A percentile compares a stretch with the other conserved stretches of the same genome.
These are phyloP conservation scores for Falco peregrinus DNA, from an alignment of 2,797 vertebrate genomes.

Conservation along the genomic window DNA sequence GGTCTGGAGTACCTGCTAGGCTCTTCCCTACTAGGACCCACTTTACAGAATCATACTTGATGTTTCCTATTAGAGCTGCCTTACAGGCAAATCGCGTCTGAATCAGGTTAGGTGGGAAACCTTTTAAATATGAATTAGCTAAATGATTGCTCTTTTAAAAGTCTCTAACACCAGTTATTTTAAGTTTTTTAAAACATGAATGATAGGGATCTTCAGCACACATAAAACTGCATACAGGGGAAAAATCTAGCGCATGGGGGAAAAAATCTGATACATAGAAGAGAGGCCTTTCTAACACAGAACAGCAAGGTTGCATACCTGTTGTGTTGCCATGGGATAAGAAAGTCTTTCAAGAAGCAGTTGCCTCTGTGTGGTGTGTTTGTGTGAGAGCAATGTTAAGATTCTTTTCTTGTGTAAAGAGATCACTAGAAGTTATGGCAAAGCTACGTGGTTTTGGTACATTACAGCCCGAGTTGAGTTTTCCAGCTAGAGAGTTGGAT, in stretches of 20 bases:
- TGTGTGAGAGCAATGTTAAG: not conserved
- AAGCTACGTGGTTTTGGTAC: not conserved
- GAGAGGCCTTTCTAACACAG: not conserved
- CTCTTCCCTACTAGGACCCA: not conserved
- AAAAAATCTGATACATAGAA: not conserved
- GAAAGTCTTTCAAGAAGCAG: not conserved
- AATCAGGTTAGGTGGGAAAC: slow-evolving; percentile 33
- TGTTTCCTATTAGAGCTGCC: slow-evolving; percentile 17
- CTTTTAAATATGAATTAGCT: slow-evolving; percentile 53
- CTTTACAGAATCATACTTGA: not conserved
- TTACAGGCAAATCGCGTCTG: slow-evolving; percentile 42
- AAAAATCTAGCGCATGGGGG: not conserved
- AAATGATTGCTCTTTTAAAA: slow-evolving; percentile 39
- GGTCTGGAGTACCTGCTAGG: not conserved
- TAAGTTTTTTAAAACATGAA: slow-evolving; percentile 47
- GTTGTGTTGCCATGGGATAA: not conserved
- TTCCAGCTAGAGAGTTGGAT: not conserved
- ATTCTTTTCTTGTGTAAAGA: not conserved
- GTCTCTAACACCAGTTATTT: slow-evolving; percentile 37
- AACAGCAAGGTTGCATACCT: not conserved
- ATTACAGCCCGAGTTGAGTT: not conserved
- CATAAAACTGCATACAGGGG: not conserved
- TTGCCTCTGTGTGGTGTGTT: not conserved
- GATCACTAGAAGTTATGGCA: not conserved
- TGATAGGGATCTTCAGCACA: slow-evolving; percentile 32